Evolutionary conservation across 2,797 vertebrate species (phyloP), one percentile per base, ranked within the genome.

Genomic region (Scarus forsteni): DNA sequence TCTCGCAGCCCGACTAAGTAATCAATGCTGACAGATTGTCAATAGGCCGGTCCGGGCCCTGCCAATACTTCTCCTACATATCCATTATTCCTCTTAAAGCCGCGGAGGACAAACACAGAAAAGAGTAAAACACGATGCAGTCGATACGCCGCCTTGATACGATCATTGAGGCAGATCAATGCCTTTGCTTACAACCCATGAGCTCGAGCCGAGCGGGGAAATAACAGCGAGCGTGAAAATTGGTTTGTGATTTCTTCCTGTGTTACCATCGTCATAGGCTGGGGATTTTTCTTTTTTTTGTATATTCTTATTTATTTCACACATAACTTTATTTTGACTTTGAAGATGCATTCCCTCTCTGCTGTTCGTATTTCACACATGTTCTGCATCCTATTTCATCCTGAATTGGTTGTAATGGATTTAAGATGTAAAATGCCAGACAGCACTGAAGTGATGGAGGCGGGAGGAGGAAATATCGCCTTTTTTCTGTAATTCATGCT

Each of bases 1-100:
- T 69, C 83, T 42, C 9, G 69, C 77, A 52, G 81, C 70, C 85
- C 79, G 92, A 90, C 90, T 91, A 92, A 91, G 91, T 94, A 93
- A 94, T 94, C 93, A 93, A 91, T 91, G 85, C 73, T 93, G 94
- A 94, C 93, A 93, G 90, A 58, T 92, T 80, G 91, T 93, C 93
- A 93, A 94, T 94, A 91, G 67, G 69, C 85, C 79, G 60, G 89
- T 87, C 85, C 74, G 66, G 86, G 85, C 80, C 70, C 92, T 93
- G 92, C 92, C 94, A 89, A 94, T 94, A 94, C 73, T 71, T 73
- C 85, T 89, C 87, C 89, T 85, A 90, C 85, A 87, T 86, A 90
- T 91, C 92, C 86, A 93, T 94, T 92, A 92, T 89, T 88, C 75
- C 80, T 81, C 77, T 85, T 84, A 74, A 82, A 44, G 88, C 87